Base-by-base conservation (phyloP, 1,140 invertebrate genomes). In the Geopemphigus sp. region DNA sequence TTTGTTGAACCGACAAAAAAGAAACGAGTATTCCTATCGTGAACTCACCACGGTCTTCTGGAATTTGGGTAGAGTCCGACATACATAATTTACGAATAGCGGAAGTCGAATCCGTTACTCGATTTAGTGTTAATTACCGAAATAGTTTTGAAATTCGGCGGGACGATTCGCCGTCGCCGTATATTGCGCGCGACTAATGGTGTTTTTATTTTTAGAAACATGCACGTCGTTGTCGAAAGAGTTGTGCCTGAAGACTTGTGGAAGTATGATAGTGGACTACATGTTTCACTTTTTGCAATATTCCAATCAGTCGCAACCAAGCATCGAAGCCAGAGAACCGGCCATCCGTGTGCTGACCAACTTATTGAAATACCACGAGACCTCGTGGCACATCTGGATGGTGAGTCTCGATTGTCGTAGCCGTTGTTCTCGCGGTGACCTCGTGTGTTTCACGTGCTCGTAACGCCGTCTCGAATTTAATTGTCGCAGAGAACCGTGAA, bases 261-360 rank as follows among this genome's bases (percentile, higher is more conserved):
- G 85, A 24, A 82, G 83, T 2, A 82, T 85, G 17, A 84, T 89
- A 4, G 83, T 86, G 0, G 83, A 85, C 5, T 83, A 86, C 11
- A 85, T 88, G 56, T 86, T 86, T 22, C 45, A 82, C 0, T 87
- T 87, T 80, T 87, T 90, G 84, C 84, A 84, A 0, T 83, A 85
- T 24, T 85, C 87, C 0, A 88, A 87, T 83, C 84, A 88, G 80
- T 89, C 89, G n/a, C 85, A 87, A 57, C 87, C 88, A 14, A 88
- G 88, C 80, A 85, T 88, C 80, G 85, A 88, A 83, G 85, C 87
- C 29, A 83, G 87, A 22, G 87, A 86, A 61, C 85, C 85, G 22
- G 87, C 85, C 0, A 84, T 86, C 0, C 84, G 85, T 5, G 84
- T 89, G 22, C 83, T 89, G 0, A 86, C 88, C 17, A 90, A 89